A percentile compares a stretch with the other conserved stretches of the same genome.
Evolutionary conservation across 2,113 vertebrate species (phyloP).

Genomic region (Heterotilapia buettikoferi): DNA sequence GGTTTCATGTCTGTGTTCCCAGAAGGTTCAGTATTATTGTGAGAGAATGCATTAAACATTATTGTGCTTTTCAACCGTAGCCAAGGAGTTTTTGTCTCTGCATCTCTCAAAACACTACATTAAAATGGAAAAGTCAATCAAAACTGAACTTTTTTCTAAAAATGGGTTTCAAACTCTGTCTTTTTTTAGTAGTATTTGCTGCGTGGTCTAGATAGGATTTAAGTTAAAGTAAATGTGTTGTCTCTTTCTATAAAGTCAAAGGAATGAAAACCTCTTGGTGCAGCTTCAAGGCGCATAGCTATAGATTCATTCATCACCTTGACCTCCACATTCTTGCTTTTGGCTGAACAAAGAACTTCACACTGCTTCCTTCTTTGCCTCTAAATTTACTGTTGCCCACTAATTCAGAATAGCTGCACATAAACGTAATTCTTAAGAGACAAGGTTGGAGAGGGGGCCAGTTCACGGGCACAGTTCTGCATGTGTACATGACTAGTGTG

Average conservation of each 20-base stretch:
- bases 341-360: not conserved
- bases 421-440: not conserved
- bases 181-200: not conserved
- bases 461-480: not conserved
- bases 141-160: not conserved
- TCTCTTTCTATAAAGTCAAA: not conserved
- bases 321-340: not conserved
- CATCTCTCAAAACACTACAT: not conserved
- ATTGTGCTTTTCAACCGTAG: rapidly evolving
- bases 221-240: not conserved
- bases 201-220: not conserved
- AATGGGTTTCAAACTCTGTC: not conserved
- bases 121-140: not conserved
- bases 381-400: not conserved
- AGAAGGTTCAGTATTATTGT: not conserved
- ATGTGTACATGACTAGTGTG: not conserved
- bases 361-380: not conserved
- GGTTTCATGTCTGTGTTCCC: not conserved
- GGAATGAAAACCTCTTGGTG: not conserved
- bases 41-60: not conserved
- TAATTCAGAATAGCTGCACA: not conserved
- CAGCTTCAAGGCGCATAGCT: not conserved
- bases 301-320: not conserved
- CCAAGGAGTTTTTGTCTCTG: not conserved
- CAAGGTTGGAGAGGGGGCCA: not conserved